Evolutionary conservation across 2,888 invertebrate species (phyloP).

Genomic region (Trissolcus japonicus): DNA sequence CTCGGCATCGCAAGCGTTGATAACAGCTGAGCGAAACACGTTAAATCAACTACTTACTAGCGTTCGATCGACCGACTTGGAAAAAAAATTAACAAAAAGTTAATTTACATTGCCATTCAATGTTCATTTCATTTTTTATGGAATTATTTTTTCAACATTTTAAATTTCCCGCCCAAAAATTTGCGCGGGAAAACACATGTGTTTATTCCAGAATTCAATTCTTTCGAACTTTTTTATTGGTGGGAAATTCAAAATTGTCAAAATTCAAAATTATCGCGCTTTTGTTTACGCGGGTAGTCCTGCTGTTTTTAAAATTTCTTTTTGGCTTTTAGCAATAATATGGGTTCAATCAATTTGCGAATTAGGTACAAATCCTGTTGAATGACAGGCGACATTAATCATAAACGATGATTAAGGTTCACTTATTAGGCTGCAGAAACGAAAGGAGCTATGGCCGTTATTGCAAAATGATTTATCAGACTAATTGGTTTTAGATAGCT

Average conservation of each 20-base stretch:
- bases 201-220: too few relatives aligned
- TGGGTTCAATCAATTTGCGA: background rate
- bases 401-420: background rate
- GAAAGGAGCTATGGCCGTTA: background rate
- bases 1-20: conserved; percentile 55
- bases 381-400: background rate
- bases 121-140: background rate
- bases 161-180: background rate
- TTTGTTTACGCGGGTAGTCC: too few relatives aligned
- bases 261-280: too few relatives aligned
- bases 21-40: conserved; percentile 54
- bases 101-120: too few relatives aligned
- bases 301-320: background rate
- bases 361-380: background rate
- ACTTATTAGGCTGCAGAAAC: conserved; percentile 12
- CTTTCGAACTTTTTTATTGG: too few relatives aligned
- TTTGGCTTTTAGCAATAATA: background rate
- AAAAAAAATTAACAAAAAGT: too few relatives aligned
- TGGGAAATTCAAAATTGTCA: too few relatives aligned
- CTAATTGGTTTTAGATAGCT: conserved; percentile 34
- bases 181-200: background rate
- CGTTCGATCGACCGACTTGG: conserved; percentile 27
- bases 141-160: background rate
- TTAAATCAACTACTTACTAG: conserved; percentile 47
- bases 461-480: conserved; percentile 21